Evolutionary conservation across 2,113 vertebrate genomes (phyloP).

Genomic region (Plecotus auritus): DNA sequence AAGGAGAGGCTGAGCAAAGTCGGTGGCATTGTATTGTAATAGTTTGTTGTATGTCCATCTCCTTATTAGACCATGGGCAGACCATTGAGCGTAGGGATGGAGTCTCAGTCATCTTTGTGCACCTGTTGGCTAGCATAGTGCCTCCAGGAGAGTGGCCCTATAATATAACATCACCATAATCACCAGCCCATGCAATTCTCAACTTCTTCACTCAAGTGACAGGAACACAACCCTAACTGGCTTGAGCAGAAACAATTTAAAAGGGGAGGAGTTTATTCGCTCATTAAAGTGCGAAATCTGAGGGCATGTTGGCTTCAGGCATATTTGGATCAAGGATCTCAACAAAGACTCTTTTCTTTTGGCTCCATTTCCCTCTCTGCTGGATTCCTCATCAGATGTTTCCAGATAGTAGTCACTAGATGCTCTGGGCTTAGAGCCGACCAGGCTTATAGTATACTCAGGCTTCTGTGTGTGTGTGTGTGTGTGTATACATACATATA

Average conservation of each 20-base stretch:
- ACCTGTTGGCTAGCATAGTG: background rate
- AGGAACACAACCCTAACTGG: background rate
- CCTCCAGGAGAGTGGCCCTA: fast-evolving
- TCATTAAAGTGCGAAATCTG: background rate
- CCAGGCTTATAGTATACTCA: background rate
- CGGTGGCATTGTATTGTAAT: fast-evolving
- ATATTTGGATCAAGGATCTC: background rate
- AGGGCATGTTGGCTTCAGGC: background rate
- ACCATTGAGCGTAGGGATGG: fast-evolving
- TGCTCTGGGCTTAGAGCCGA: background rate
- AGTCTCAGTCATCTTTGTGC: background rate
- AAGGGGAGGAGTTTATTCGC: background rate
- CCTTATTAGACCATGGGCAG: background rate
- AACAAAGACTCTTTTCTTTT: background rate
- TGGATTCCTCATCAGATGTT: background rate
- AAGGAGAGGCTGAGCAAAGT: background rate
- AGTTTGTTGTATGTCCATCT: background rate
- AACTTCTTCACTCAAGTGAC: no score
- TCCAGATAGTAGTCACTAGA: background rate
- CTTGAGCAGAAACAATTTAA: background rate
- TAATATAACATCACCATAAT: fast-evolving
- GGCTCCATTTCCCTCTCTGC: background rate
- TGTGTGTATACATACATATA: background rate
- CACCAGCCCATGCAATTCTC: fast-evolving
- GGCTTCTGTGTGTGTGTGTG: background rate